These are phyloP conservation scores for Stylophora pistillata DNA, from an alignment of 64 coral and sea anemone species.

Conservation along the genomic window DNA sequence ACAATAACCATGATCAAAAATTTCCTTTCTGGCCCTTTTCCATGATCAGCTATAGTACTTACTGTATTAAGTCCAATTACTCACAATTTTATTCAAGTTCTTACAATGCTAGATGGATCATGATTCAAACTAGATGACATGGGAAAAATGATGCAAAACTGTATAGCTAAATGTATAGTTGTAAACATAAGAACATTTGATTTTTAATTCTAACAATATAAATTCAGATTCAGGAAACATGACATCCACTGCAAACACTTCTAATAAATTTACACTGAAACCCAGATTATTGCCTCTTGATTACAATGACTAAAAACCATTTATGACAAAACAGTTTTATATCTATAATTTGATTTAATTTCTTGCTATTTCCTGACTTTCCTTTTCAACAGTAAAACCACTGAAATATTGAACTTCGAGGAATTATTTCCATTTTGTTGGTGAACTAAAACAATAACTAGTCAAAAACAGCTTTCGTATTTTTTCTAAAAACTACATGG, in stretches of 20 bases:
- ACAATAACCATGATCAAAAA: no score
- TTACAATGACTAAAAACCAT: background rate
- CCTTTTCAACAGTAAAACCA: background rate
- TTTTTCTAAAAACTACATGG: background rate
- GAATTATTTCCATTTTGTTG: background rate
- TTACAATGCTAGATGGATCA: no score
- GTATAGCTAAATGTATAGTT: background rate
- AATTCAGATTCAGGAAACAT: background rate
- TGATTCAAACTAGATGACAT: no score
- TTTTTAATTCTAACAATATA: background rate
- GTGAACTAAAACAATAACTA: background rate
- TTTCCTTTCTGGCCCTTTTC: no score
- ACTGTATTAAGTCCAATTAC: no score
- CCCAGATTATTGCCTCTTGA: background rate
- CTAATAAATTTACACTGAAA: background rate
- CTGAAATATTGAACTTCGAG: background rate
- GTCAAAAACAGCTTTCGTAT: background rate
- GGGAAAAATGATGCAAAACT: no score
- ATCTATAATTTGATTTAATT: background rate
- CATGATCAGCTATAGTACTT: no score
- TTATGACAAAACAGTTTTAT: background rate
- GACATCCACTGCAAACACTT: background rate
- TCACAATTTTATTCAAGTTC: no score
- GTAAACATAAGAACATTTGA: background rate
- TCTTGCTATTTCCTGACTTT: background rate